Evolutionary conservation across 2,888 invertebrate species (phyloP).

Genomic region (Meiosimyza decipiens): DNA sequence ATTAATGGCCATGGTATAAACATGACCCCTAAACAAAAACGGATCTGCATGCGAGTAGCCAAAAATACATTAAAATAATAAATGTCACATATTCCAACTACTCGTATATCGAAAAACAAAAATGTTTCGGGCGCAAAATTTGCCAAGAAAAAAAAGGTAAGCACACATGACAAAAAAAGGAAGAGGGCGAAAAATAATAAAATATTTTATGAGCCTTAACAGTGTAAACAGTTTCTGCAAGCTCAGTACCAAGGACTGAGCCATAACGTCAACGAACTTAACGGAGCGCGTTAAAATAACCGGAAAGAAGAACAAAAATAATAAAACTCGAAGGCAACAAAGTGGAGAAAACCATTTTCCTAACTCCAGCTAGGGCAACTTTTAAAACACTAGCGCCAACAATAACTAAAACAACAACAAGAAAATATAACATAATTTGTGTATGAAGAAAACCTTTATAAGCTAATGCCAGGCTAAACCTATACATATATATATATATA

Average conservation of each 20-base stretch:
- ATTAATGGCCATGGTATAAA: constrained; percentile 2
- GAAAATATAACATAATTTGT: constrained; percentile 19
- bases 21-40: background rate
- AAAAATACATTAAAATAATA: constrained; percentile 13
- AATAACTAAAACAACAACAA: constrained; percentile 14
- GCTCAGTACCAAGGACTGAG: background rate
- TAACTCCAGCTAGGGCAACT: background rate
- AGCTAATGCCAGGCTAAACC: no score
- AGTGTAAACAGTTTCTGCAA: constrained; percentile 19
- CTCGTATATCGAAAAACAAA: background rate
- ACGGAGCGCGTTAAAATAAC: constrained; percentile 9
- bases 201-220: constrained; percentile 14
- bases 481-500: no score
- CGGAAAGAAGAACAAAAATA: background rate
- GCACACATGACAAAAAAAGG: constrained; percentile 1
- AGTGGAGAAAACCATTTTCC: constrained; percentile 1
- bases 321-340: constrained; percentile 2
- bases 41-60: background rate
- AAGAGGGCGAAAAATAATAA: background rate
- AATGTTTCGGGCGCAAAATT: background rate
- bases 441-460: background rate
- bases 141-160: background rate
- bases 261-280: constrained; percentile 17
- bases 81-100: constrained; percentile 20
- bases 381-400: background rate